Evolutionary conservation across 92 coral and sea anemone genomes (phyloP).

Genomic region (Phenganax marumi): DNA sequence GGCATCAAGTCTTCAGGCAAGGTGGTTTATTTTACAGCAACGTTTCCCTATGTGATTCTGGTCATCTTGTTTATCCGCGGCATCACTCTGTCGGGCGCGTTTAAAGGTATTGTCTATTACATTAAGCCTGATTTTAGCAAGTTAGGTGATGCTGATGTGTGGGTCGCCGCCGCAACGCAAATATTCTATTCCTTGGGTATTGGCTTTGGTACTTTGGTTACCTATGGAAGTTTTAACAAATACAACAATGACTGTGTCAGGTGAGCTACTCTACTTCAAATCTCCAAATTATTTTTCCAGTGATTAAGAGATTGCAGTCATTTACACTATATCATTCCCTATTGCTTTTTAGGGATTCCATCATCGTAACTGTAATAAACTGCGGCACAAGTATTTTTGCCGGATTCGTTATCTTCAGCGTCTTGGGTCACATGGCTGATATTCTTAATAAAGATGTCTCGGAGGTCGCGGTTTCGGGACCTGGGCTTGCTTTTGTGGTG

Average conservation of each 20-base stretch:
- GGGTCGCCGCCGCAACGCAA: slow-evolving; percentile 98
- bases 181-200: slow-evolving; percentile 97
- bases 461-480: slow-evolving; percentile 90
- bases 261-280: slow-evolving; percentile 51
- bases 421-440: slow-evolving; percentile 97
- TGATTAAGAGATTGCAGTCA: not conserved
- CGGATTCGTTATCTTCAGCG: slow-evolving; percentile 96
- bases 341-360: slow-evolving; percentile 71
- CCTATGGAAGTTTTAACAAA: slow-evolving; percentile 93
- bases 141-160: slow-evolving; percentile 84
- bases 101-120: slow-evolving; percentile 81
- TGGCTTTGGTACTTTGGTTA: slow-evolving; percentile 95
- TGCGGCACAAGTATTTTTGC: slow-evolving; percentile 97
- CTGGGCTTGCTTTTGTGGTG: slow-evolving; percentile 96
- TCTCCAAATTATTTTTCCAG: not conserved
- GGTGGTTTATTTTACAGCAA: slow-evolving; percentile 98
- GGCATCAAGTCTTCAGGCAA: slow-evolving; percentile 99
- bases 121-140: slow-evolving; percentile 85
- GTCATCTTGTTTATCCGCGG: slow-evolving; percentile 86
- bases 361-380: slow-evolving; percentile 85
- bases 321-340: not conserved
- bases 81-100: slow-evolving; percentile 89
- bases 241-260: slow-evolving; percentile 92
- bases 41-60: slow-evolving; percentile 91
- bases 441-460: slow-evolving; percentile 79